Evolutionary conservation across 2,113 vertebrate genomes (phyloP).

Genomic region (Porphyrio hochstetteri): DNA sequence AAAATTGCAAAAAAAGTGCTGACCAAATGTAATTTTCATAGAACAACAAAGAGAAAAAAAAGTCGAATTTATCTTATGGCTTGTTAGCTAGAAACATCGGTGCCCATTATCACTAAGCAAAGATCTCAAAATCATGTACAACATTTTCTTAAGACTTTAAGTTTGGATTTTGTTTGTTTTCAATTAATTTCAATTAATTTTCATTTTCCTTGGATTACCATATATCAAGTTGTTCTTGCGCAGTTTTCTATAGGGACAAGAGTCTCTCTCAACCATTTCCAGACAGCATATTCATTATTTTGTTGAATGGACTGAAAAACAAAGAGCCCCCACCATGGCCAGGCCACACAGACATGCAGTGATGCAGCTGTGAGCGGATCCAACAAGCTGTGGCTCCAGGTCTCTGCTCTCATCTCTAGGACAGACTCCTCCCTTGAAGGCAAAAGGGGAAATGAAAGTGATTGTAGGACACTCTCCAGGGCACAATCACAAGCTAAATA

Average conservation of each 20-base stretch:
- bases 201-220: neutral
- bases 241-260: neutral
- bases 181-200: neutral
- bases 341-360: neutral
- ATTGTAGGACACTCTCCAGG: constrained; percentile 26
- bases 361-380: neutral
- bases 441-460: constrained; percentile 10
- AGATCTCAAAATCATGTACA: neutral
- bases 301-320: neutral
- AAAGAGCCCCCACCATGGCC: neutral
- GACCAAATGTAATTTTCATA: neutral
- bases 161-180: neutral
- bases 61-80: neutral
- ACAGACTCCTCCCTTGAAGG: neutral
- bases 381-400: neutral
- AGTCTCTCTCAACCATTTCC: neutral
- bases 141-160: neutral
- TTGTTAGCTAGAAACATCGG: neutral
- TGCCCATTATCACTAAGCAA: neutral
- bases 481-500: constrained; percentile 19
- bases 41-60: neutral
- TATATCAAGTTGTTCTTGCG: neutral
- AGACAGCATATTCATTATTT: neutral
- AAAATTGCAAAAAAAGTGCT: neutral
- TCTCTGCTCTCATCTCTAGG: neutral